phyloP scores from a whole-genome alignment of 2,888 invertebrate genomes.

The Arge pagana region DNA sequence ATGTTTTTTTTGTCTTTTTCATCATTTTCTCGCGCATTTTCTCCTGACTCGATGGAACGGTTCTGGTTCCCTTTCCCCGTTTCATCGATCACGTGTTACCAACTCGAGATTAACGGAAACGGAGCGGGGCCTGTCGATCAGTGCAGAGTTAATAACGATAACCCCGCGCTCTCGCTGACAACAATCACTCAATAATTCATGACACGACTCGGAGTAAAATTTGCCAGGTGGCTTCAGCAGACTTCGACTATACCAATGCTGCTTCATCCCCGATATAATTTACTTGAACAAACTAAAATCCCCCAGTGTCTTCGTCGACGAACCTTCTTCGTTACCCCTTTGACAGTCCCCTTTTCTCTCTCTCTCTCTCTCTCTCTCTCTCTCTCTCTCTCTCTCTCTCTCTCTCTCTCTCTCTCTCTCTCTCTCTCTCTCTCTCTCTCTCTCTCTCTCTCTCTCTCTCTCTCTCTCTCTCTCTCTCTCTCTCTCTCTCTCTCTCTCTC shows the following conservation, averaged over 20 bases:
- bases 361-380: too few species aligned
- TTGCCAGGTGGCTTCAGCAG: conserved; percentile 44
- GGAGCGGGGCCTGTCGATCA: conserved; percentile 18
- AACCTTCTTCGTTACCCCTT: conserved; percentile 15
- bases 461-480: too few species aligned
- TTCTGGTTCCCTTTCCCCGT: neutral
- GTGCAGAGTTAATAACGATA: conserved; percentile 8
- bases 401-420: too few species aligned
- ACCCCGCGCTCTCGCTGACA: conserved; percentile 42
- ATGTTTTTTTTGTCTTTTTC: neutral
- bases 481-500: too few species aligned
- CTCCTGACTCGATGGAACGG: neutral
- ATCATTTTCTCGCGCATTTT: neutral
- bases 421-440: too few species aligned
- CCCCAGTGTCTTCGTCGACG: conserved; percentile 30
- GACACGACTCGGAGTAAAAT: conserved; percentile 54
- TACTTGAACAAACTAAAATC: conserved; percentile 57
- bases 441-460: too few species aligned
- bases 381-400: too few species aligned
- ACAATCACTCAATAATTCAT: conserved; percentile 60
- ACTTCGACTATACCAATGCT: conserved; percentile 48
- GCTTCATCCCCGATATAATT: conserved; percentile 57
- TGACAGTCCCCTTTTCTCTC: too few species aligned
- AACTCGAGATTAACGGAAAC: neutral
- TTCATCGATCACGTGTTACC: too few species aligned